Conservation (phyloP, 2,113 vertebrate species). For the Potamarius usumacintae region DNA sequence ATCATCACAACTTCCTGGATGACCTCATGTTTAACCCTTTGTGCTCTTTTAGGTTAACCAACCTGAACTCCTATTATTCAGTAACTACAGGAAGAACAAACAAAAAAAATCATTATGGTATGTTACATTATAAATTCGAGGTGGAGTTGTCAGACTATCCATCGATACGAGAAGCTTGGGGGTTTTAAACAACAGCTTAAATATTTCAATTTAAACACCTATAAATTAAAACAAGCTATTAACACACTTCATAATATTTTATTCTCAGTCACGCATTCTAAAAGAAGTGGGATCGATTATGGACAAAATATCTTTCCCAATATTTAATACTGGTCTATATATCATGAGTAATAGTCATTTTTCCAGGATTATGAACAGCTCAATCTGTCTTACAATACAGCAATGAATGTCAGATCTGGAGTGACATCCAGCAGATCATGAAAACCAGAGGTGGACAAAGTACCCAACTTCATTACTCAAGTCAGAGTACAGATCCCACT, state of each 20-base stretch:
- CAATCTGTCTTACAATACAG: not conserved
- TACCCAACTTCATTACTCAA: no score
- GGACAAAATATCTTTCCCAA: no score
- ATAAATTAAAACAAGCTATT: not conserved
- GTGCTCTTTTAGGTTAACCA: not conserved
- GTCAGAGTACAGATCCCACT: no score
- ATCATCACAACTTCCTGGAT: slow-evolving; percentile 25
- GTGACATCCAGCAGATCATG: not conserved
- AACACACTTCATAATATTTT: not conserved
- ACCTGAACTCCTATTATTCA: not conserved
- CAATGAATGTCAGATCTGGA: not conserved
- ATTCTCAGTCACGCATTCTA: not conserved
- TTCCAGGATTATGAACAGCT: not conserved
- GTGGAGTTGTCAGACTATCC: not conserved
- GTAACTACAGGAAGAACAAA: not conserved
- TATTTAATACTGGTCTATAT: not conserved
- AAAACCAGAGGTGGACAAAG: no score
- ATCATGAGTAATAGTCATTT: not conserved
- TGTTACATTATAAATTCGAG: not conserved
- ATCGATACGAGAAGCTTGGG: not conserved
- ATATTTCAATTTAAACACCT: not conserved
- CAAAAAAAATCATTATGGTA: not conserved
- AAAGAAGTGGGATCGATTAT: not conserved
- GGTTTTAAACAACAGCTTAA: not conserved
- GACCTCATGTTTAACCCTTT: slow-evolving; percentile 20